A percentile compares a stretch with the other conserved stretches of the same genome.
Evolutionary conservation across 2,797 vertebrate species (phyloP).

Genomic region (Clarias laeviceps): DNA sequence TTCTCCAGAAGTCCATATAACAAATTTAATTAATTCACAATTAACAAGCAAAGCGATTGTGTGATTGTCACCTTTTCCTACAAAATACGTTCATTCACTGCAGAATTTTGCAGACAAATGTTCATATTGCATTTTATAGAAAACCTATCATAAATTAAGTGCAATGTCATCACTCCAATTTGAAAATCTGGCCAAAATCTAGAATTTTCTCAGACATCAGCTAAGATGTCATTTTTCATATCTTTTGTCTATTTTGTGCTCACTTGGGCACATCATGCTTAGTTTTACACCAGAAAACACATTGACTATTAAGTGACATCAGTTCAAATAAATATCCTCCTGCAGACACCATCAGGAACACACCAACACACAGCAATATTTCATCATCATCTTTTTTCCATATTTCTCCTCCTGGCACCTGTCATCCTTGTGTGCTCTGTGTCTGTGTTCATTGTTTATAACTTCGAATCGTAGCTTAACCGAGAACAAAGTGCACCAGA

Average conservation of each 20-base stretch:
- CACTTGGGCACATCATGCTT: constrained; percentile 71
- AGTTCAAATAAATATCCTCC: constrained; percentile 75
- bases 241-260: constrained; percentile 62
- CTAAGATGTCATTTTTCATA: not conserved
- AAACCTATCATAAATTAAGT: no score
- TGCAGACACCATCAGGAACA: constrained; percentile 63
- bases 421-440: constrained; percentile 64
- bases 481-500: constrained; percentile 46
- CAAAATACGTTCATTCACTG: no score
- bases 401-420: constrained; percentile 66
- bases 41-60: no score
- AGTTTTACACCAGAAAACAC: constrained; percentile 70
- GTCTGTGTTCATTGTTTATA: constrained; percentile 62
- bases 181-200: not conserved
- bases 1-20: no score
- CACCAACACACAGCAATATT: constrained; percentile 39
- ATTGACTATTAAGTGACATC: constrained; percentile 72
- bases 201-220: not conserved
- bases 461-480: constrained; percentile 59
- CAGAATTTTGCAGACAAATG: not conserved
- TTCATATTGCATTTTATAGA: no score
- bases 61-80: no score
- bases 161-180: not conserved
- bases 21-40: no score
- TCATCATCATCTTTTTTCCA: constrained; percentile 59